These are phyloP conservation scores for Hexactinellida sp. DNA, from an alignment of 37 sponge, comb jelly and placozoan genomes.

Conservation along the genomic window DNA sequence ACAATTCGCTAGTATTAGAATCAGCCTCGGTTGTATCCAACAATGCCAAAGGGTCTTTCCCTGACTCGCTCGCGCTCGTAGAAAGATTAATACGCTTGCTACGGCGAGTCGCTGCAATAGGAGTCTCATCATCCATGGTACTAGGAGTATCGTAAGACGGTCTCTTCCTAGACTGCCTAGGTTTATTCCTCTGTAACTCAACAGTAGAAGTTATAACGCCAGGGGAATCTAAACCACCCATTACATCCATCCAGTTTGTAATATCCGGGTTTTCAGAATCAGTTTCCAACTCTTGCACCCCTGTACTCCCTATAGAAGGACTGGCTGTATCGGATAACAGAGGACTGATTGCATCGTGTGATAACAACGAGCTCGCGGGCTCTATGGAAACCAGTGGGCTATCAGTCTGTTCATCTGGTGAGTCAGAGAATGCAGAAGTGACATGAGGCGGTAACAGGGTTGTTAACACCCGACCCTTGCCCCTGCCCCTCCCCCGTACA, in stretches of 20 bases:
- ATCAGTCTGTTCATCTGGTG: background rate
- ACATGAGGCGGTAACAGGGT: background rate
- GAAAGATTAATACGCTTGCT: slow-evolving; percentile 11
- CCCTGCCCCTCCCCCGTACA: background rate
- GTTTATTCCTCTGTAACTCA: background rate
- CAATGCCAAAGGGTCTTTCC: background rate
- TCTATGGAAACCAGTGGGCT: background rate
- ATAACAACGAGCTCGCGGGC: background rate
- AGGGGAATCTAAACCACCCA: background rate
- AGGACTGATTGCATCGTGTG: background rate
- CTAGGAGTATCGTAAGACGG: background rate
- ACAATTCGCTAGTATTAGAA: background rate
- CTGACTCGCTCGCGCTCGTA: background rate
- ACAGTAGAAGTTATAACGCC: background rate
- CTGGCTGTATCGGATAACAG: background rate
- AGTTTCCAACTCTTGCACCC: background rate
- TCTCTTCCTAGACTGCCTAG: background rate
- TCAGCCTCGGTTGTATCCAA: background rate
- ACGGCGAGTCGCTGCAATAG: background rate
- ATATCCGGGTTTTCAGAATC: background rate
- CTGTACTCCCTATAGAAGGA: background rate
- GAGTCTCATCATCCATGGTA: background rate
- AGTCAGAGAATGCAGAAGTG: background rate
- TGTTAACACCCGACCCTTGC: background rate
- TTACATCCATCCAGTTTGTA: background rate